phyloP scores from a whole-genome alignment of 2,888 invertebrate species.

The Ormyrus pomaceus region DNA sequence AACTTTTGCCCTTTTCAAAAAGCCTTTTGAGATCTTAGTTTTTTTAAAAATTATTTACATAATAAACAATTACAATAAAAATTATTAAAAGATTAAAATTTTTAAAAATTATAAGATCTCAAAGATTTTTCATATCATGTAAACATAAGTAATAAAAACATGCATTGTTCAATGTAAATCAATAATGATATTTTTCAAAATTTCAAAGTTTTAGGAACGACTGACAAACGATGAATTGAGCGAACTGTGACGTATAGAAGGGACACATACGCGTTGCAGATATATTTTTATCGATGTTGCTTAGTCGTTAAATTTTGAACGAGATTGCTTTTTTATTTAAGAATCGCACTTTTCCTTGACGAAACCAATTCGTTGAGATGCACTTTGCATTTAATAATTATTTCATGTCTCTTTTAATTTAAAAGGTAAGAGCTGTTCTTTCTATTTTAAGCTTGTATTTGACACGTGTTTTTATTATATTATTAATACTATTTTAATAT shows the following conservation, averaged over 20 bases:
- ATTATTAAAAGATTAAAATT: conserved; percentile 21
- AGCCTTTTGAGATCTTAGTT: conserved; percentile 24
- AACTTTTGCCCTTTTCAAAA: not conserved
- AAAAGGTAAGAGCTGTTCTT: conserved; percentile 45
- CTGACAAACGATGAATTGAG: conserved; percentile 24
- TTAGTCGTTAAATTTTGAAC: conserved; percentile 67
- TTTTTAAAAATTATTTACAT: conserved; percentile 16
- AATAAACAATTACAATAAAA: not conserved
- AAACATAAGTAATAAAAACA: conserved; percentile 8
- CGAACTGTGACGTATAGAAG: conserved; percentile 59
- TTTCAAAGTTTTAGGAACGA: conserved; percentile 33
- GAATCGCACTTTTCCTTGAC: conserved; percentile 33
- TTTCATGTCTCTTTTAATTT: conserved; percentile 42
- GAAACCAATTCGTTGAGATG: conserved; percentile 32
- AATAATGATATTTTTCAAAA: conserved; percentile 50
- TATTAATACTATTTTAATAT: conserved; percentile 40
- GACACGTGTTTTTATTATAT: conserved; percentile 44
- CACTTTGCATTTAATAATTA: conserved; percentile 53
- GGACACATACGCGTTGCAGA: conserved; percentile 44
- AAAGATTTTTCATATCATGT: conserved; percentile 39
- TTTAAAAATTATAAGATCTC: conserved; percentile 32
- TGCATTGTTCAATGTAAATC: conserved; percentile 5
- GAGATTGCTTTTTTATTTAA: conserved; percentile 48
- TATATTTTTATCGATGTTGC: conserved; percentile 69
- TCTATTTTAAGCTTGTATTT: conserved; percentile 49